Evolutionary conservation across 1,140 invertebrate genomes (phyloP).

Genomic region (Lordiphosa clarofinis): DNA sequence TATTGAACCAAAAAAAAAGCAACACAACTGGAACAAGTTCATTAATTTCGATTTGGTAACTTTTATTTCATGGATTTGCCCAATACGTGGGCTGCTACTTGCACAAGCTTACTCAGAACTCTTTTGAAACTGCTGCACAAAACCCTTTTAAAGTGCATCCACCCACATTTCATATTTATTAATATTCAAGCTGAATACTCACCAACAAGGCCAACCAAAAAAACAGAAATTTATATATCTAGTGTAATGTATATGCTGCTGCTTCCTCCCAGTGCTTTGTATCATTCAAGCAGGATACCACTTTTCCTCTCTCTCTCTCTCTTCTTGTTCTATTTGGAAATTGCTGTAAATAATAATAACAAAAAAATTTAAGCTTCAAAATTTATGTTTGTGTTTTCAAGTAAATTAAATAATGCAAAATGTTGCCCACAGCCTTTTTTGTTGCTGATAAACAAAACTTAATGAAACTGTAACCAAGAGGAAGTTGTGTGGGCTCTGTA

Average conservation of each 20-base stretch:
- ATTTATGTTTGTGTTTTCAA: slow-evolving; percentile 3
- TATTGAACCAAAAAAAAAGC: slow-evolving; percentile 64
- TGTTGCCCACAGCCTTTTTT: slow-evolving; percentile 3
- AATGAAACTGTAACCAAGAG: slow-evolving; percentile 11
- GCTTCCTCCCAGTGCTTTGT: neutral
- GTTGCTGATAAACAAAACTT: slow-evolving; percentile 1
- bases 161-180: no score
- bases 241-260: no score
- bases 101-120: no score
- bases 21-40: slow-evolving; percentile 38
- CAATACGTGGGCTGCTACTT: neutral
- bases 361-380: slow-evolving; percentile 8
- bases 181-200: no score
- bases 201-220: neutral
- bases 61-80: slow-evolving; percentile 41
- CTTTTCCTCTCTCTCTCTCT: neutral
- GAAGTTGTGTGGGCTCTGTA: slow-evolving; percentile 7
- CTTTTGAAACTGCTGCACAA: no score
- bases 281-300: slow-evolving; percentile 4
- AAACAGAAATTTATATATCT: neutral
- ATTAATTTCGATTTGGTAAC: slow-evolving; percentile 61
- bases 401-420: slow-evolving; percentile 6
- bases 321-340: slow-evolving; percentile 4
- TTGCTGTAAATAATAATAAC: slow-evolving; percentile 14
- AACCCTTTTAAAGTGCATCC: no score